Conservation (phyloP, 2,888 invertebrate species). For the Micoletzkya japonica region DNA sequence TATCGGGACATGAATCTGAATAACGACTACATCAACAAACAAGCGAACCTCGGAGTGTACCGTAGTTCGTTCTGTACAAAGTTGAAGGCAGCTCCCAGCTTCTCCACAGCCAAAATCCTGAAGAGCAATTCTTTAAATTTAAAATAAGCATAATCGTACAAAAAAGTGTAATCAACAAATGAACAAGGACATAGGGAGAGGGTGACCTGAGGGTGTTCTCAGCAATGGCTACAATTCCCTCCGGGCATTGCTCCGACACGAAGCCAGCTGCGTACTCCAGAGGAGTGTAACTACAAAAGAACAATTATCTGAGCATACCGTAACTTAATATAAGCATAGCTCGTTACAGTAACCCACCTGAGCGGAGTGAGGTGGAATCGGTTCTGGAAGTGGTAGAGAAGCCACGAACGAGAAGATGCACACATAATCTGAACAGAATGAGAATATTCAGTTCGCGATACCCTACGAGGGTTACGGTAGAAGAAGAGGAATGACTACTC, state of each 20-base stretch:
- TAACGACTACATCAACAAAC: slow-evolving; percentile 3
- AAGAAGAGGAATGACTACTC: slow-evolving; percentile 55
- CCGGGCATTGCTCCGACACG: slow-evolving; percentile 91
- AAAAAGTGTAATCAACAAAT: too few relatives aligned
- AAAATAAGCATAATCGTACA: too few relatives aligned
- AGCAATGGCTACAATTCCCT: slow-evolving; percentile 98
- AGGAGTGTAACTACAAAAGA: slow-evolving; percentile 66
- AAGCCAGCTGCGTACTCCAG: slow-evolving; percentile 97
- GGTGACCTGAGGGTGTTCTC: slow-evolving; percentile 84
- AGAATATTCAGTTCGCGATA: too few relatives aligned
- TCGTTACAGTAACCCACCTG: slow-evolving; percentile 71
- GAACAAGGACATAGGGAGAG: too few relatives aligned
- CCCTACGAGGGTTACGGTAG: neutral
- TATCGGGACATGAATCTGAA: neutral
- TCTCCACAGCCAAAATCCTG: slow-evolving; percentile 90
- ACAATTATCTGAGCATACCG: neutral
- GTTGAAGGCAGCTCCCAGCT: slow-evolving; percentile 96
- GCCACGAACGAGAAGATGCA: slow-evolving; percentile 95
- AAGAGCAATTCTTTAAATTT: too few relatives aligned
- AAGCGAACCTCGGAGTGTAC: slow-evolving; percentile 77
- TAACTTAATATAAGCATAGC: neutral
- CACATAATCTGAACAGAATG: slow-evolving; percentile 75
- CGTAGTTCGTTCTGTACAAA: slow-evolving; percentile 86
- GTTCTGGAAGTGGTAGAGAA: slow-evolving; percentile 97
- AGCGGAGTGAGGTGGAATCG: slow-evolving; percentile 70